Conservation (phyloP, 2,888 invertebrate species). For the Polyploca ridens region DNA sequence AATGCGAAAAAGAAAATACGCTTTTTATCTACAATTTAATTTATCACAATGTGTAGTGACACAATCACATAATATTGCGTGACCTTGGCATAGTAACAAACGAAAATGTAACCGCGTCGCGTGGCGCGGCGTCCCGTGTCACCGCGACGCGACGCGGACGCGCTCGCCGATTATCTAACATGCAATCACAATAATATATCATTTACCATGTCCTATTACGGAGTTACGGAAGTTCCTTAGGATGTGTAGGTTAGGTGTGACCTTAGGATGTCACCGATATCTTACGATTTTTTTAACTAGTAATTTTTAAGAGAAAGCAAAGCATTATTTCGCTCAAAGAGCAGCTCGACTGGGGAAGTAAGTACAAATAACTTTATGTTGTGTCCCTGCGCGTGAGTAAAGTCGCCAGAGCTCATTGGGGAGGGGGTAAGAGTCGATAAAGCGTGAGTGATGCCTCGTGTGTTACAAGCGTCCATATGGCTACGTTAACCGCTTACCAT, state of each 20-base stretch:
- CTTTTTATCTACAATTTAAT: slow-evolving; percentile 49
- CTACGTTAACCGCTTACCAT: too few species aligned
- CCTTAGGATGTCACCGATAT: too few species aligned
- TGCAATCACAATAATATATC: slow-evolving; percentile 27
- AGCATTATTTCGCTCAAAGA: too few species aligned
- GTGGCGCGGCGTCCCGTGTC: slow-evolving; percentile 22
- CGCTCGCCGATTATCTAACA: slow-evolving; percentile 43
- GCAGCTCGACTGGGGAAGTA: too few species aligned
- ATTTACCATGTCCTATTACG: slow-evolving; percentile 41
- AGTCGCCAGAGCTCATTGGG: too few species aligned
- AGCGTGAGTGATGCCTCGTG: too few species aligned
- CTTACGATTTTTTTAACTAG: neutral
- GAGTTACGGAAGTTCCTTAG: slow-evolving; percentile 21
- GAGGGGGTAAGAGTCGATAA: too few species aligned
- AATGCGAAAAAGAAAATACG: slow-evolving; percentile 29
- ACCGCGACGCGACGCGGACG: slow-evolving; percentile 21
- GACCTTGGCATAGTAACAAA: slow-evolving; percentile 71
- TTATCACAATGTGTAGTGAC: slow-evolving; percentile 56
- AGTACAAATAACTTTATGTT: too few species aligned
- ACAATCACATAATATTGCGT: slow-evolving; percentile 59
- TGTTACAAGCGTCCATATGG: too few species aligned
- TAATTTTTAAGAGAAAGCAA: too few species aligned
- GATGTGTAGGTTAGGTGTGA: too few species aligned
- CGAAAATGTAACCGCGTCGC: slow-evolving; percentile 40
- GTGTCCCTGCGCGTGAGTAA: too few species aligned